Evolutionary conservation across 2,888 invertebrate genomes (phyloP), one percentile per base, ranked within the genome.

Genomic region (Coelogynopora nodosa): DNA sequence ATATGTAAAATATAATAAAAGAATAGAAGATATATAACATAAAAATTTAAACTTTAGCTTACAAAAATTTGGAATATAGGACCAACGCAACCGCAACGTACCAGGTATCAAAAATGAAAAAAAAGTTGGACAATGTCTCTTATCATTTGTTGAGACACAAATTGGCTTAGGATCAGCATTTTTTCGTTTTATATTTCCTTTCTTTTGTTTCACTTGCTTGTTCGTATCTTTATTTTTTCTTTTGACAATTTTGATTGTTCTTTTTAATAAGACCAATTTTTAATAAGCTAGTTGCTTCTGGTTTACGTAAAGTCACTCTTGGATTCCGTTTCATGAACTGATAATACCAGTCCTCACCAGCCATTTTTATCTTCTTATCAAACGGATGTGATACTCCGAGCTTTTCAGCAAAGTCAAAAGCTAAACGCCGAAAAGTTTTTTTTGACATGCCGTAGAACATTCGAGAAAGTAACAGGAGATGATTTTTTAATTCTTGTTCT

Each of bases 281-380:
- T 26, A 74, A 10, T 18, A 85, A 31, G 67, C 84, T 85, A 26
- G 86, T 85, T 29, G 30, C 84, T 28, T 85, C 86, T 84, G 86
- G 84, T 30, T 28, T 85, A 26, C 28, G 84, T 27, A 86, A 27
- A 85, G 82, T 30, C 27, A 84, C 30, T 27, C 84, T 28, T 83
- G 84, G 84, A 31, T 85, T 85, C 31, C 84, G 84, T 85, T 84
- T 85, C 84, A 23, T 85, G 28, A 84, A 84, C 13, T 27, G 30
- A 18, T 67, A 67, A 31, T 67, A 67, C 84, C 84, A 84, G 31
- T 84, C 84, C 84, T 84, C 31, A 30, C 80, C 80, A 27, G 84
- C 84, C 84, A 84, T 84, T 84, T 67, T 31, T 83, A 28, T 67
- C 2, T 31, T 31, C 31, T 84, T 84, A 67, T 10, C 28, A 67